Percentiles rank a stretch among this genome's conserved stretches.
phyloP scores from a whole-genome alignment of 2,888 invertebrate genomes.

The Apamea anceps region DNA sequence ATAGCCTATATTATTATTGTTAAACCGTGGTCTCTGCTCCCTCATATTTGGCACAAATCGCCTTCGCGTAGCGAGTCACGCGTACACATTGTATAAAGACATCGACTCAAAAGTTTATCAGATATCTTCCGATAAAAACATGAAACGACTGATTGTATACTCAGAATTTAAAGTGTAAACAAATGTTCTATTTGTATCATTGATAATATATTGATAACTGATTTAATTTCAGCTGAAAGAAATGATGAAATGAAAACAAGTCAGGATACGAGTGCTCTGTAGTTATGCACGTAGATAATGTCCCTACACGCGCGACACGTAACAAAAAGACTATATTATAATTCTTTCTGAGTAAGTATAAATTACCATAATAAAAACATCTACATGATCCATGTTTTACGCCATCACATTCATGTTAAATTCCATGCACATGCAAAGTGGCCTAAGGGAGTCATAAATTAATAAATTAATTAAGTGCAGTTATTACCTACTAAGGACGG shows the following conservation, averaged over 20 bases:
- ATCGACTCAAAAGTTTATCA: slow-evolving; percentile 77
- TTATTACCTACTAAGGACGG: neutral
- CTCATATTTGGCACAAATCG: slow-evolving; percentile 5
- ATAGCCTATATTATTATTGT: slow-evolving; percentile 13
- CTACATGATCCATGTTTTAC: neutral
- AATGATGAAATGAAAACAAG: slow-evolving; percentile 28
- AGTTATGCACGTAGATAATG: neutral
- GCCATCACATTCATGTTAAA: slow-evolving; percentile 25
- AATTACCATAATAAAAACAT: neutral
- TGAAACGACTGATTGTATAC: slow-evolving; percentile 79
- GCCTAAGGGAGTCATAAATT: neutral
- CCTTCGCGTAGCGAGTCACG: slow-evolving; percentile 40
- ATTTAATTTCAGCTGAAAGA: slow-evolving; percentile 39
- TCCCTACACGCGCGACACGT: neutral
- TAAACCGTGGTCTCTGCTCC: neutral
- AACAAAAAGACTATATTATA: slow-evolving; percentile 6
- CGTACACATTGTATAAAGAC: slow-evolving; percentile 73
- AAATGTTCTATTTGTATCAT: slow-evolving; percentile 60
- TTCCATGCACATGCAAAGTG: slow-evolving; percentile 23
- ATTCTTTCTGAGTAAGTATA: neutral
- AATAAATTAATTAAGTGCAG: slow-evolving; percentile 21
- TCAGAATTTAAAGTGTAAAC: slow-evolving; percentile 73
- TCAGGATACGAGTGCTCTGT: neutral
- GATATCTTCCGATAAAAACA: slow-evolving; percentile 75
- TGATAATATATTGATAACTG: slow-evolving; percentile 47